Evolutionary conservation across 2,797 vertebrate genomes (phyloP).

Genomic region (Coregonus sp.): DNA sequence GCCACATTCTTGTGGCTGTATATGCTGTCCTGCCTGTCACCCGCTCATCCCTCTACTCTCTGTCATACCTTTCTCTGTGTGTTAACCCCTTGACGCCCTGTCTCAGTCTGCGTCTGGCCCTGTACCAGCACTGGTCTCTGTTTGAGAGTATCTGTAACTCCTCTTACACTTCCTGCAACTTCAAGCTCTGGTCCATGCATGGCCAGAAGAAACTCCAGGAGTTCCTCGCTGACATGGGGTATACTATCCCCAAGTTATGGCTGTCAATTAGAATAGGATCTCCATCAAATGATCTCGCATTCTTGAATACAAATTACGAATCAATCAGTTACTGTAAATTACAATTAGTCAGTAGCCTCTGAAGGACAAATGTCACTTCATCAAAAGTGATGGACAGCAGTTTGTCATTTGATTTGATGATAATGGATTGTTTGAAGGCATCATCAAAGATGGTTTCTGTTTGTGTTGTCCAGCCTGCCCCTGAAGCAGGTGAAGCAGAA

Average conservation of each 20-base stretch:
- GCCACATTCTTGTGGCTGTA: too few relatives aligned
- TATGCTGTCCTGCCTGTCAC: too few relatives aligned
- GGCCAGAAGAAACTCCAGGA: conserved; percentile 96
- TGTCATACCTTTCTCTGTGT: neutral
- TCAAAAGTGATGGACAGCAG: too few relatives aligned
- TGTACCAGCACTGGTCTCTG: conserved; percentile 97
- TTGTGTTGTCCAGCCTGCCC: conserved; percentile 78
- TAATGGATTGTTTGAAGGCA: neutral
- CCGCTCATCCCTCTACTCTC: neutral
- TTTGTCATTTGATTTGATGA: neutral
- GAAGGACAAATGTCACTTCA: neutral
- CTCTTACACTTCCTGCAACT: conserved; percentile 87
- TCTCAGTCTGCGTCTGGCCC: conserved; percentile 83
- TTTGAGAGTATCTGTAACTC: conserved; percentile 96
- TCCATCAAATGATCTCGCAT: neutral
- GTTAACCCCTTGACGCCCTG: conserved; percentile 53
- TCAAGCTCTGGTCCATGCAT: conserved; percentile 95
- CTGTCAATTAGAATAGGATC: neutral
- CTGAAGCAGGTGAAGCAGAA: conserved; percentile 96
- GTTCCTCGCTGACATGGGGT: conserved; percentile 97
- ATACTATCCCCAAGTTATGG: neutral
- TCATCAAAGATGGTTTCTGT: neutral
- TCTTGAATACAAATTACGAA: neutral
- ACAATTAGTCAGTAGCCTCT: neutral
- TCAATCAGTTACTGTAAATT: neutral